Evolutionary conservation across 1,140 invertebrate genomes (phyloP), one percentile per base, ranked within the genome.

Genomic region (Eufriesea mexicana): DNA sequence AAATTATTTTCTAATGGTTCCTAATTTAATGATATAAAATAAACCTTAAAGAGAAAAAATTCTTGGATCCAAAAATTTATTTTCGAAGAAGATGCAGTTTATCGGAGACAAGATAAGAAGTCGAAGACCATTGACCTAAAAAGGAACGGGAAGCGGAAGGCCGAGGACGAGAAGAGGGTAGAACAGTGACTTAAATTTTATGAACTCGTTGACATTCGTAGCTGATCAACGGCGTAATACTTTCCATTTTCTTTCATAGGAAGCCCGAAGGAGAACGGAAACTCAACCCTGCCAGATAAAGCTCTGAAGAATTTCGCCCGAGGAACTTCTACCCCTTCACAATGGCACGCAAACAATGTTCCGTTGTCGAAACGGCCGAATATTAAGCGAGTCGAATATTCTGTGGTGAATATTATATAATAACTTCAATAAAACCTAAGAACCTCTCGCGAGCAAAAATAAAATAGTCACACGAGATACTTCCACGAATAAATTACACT

Each of bases 201-300:
- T 70, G 20, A 79, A 45, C 54, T 79, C 76, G 66, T 70, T 70
- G 76, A 79, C 66, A 79, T 49, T 79, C 54, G 64, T 79, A 70
- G 49, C 76, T 79, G 76, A 79, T 45, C 66, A 79, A n/a, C 23
- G n/a, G 42, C n/a, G n/a, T 49, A 79, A 68, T 79, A 70, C 47
- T 67, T 79, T 68, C 54, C 57, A 68, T 59, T 79, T 49, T 49
- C 6, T n/a, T 28, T n/a, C 14, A n/a, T 12, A 2, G n/a, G 6
- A 16, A 16, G 23, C 4, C 47, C n/a, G 28, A 68, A 55, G 25
- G 9, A 68, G 23, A 66, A 57, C 62, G 75, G 51, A 77, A 68
- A 18, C n/a, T 10, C 59, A 1, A 47, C 49, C 2, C n/a, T n/a
- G n/a, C n/a, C n/a, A 16, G 14, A 8, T 70, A 51, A 49, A 70